A percentile compares a stretch with the other conserved stretches of the same genome.
Conservation (phyloP, 2,888 invertebrate species). For the Lumbricus terrestris region DNA sequence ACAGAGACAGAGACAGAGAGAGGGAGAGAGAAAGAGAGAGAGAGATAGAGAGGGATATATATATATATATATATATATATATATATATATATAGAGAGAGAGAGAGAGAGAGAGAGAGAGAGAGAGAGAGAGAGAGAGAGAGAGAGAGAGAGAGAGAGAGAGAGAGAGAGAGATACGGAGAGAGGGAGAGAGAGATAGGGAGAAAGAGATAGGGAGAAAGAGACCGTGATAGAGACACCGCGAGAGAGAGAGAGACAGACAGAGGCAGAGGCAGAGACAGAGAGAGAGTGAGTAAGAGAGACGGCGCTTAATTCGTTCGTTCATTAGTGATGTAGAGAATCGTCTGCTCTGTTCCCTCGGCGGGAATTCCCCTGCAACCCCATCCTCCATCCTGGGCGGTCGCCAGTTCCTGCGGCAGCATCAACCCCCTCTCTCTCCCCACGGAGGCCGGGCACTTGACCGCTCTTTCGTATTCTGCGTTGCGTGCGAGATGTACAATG, state of each 20-base stretch:
- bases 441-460: not conserved
- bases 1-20: too few relatives aligned
- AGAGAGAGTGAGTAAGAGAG: not conserved
- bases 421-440: too few relatives aligned
- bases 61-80: too few relatives aligned
- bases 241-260: not conserved
- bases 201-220: not conserved
- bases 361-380: not conserved
- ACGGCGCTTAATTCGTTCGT: not conserved
- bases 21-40: too few relatives aligned
- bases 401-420: not conserved
- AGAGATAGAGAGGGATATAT: too few relatives aligned
- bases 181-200: not conserved
- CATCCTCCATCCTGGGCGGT: not conserved
- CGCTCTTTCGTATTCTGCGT: not conserved
- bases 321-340: slow-evolving; percentile 7
- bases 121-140: too few relatives aligned
- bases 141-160: too few relatives aligned
- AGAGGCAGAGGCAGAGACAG: not conserved
- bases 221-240: not conserved
- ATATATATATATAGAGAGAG: too few relatives aligned
- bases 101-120: too few relatives aligned
- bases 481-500: not conserved
- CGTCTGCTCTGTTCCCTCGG: not conserved
- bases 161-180: too few relatives aligned